Evolutionary conservation across 30 jellyfish, hydroid and myxozoan genomes (phyloP).

Genomic region (Turritopsis dohrnii): DNA sequence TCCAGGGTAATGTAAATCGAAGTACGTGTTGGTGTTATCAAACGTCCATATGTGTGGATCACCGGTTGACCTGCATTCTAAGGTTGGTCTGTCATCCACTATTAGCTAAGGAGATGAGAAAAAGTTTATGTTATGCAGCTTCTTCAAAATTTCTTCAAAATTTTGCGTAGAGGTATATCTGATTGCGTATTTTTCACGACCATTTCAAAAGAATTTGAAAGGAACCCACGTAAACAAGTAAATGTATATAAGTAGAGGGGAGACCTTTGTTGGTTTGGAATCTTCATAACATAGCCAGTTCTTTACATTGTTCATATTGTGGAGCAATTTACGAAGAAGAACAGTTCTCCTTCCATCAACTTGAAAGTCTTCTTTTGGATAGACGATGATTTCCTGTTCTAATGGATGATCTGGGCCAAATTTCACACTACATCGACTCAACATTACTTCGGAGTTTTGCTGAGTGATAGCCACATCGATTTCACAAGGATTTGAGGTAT

Average conservation of each 20-base stretch:
- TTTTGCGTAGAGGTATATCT: neutral
- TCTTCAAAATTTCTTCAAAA: no score
- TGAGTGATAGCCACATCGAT: conserved; percentile 4
- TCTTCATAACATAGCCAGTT: conserved; percentile 14
- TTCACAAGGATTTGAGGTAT: neutral
- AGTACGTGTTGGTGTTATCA: conserved; percentile 33
- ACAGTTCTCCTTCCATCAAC: neutral
- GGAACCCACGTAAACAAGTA: no score
- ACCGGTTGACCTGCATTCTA: conserved; percentile 56
- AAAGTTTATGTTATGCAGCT: no score
- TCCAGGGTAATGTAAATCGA: conserved; percentile 8
- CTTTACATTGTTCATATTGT: neutral
- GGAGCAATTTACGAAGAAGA: neutral
- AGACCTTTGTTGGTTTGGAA: conserved; percentile 2
- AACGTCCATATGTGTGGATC: conserved; percentile 65
- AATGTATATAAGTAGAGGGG: no score
- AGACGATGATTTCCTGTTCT: neutral
- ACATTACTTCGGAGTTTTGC: neutral
- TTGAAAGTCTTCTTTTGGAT: neutral
- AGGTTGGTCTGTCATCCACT: conserved; percentile 25
- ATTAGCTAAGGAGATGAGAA: neutral
- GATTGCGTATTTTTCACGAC: neutral
- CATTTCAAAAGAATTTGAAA: neutral
- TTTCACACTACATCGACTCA: conserved; percentile 10
- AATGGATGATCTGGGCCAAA: neutral